A percentile compares a stretch with the other conserved stretches of the same genome.
These are phyloP conservation scores for Lutjanus argentimaculatus DNA, from an alignment of 2,797 vertebrate genomes.

Conservation along the genomic window DNA sequence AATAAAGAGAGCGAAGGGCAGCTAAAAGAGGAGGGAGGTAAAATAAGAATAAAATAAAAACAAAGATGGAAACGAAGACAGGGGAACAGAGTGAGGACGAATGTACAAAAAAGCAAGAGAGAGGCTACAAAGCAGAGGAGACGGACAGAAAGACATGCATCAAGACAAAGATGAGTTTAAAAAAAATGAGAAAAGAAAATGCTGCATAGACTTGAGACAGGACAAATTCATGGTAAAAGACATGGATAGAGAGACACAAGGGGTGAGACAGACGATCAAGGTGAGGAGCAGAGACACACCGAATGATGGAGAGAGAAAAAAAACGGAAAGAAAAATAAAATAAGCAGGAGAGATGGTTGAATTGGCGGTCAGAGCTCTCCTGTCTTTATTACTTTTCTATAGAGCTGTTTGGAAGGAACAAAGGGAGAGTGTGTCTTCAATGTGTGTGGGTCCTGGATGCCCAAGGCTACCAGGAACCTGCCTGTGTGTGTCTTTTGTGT, in stretches of 20 bases:
- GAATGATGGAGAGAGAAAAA: conserved; percentile 27
- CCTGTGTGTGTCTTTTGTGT: conserved; percentile 31
- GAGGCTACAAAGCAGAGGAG: neutral
- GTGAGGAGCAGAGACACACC: conserved; percentile 35
- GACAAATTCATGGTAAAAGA: neutral
- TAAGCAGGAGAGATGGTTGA: conserved; percentile 57
- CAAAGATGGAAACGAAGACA: neutral
- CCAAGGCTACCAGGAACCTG: conserved; percentile 74
- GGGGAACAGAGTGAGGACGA: neutral
- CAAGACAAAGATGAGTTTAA: neutral
- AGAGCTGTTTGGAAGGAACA: conserved; percentile 79
- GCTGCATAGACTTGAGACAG: neutral
- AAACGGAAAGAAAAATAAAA: conserved; percentile 40
- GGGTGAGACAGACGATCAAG: conserved; percentile 42
- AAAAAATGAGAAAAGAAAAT: neutral
- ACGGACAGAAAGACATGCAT: neutral
- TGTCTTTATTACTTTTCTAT: conserved; percentile 81
- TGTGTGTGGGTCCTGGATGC: conserved; percentile 73
- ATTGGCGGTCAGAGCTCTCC: conserved; percentile 67
- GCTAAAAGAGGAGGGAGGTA: neutral
- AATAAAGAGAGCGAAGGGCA: neutral
- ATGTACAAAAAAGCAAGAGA: neutral
- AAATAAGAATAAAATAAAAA: neutral
- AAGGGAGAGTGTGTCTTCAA: conserved; percentile 69
- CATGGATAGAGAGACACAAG: conserved; percentile 4